Conservation (phyloP, 2,113 vertebrate species). For the Plestiodon gilberti region DNA sequence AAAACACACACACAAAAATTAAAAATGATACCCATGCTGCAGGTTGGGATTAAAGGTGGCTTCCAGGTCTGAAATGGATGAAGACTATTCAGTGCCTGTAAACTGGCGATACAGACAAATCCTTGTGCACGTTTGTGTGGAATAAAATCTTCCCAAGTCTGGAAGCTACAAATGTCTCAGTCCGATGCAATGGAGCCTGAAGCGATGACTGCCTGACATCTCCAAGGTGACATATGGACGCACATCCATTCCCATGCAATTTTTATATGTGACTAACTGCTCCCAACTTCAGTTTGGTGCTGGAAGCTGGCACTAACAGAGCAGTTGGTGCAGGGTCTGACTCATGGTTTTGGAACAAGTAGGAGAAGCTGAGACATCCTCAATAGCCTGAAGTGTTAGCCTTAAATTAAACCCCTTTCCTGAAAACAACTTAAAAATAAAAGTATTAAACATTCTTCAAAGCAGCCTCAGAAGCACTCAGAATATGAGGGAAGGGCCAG, state of each 20-base stretch:
- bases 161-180: slow-evolving; percentile 49
- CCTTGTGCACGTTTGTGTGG: slow-evolving; percentile 19
- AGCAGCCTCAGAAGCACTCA: slow-evolving; percentile 47
- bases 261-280: slow-evolving; percentile 70
- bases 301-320: slow-evolving; percentile 62
- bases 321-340: slow-evolving; percentile 72
- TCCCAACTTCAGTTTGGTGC: slow-evolving; percentile 58
- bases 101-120: not conserved
- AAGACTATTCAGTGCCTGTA: not conserved
- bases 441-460: slow-evolving; percentile 33
- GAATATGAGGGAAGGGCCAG: not conserved
- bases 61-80: not conserved
- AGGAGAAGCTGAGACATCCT: slow-evolving; percentile 69
- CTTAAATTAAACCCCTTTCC: slow-evolving; percentile 66
- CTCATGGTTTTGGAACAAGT: slow-evolving; percentile 68
- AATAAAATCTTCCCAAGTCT: slow-evolving; percentile 4
- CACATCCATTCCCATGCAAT: slow-evolving; percentile 54
- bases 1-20: no score
- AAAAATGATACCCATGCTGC: not conserved
- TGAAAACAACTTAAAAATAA: slow-evolving; percentile 52
- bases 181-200: slow-evolving; percentile 50
- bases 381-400: slow-evolving; percentile 63
- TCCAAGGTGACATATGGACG: slow-evolving; percentile 57
- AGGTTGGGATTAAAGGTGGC: not conserved
- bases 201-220: slow-evolving; percentile 58